Percentiles rank a stretch among this genome's conserved stretches.
Conservation (phyloP, 2,888 invertebrate species). For the Nemoura dubitans region DNA sequence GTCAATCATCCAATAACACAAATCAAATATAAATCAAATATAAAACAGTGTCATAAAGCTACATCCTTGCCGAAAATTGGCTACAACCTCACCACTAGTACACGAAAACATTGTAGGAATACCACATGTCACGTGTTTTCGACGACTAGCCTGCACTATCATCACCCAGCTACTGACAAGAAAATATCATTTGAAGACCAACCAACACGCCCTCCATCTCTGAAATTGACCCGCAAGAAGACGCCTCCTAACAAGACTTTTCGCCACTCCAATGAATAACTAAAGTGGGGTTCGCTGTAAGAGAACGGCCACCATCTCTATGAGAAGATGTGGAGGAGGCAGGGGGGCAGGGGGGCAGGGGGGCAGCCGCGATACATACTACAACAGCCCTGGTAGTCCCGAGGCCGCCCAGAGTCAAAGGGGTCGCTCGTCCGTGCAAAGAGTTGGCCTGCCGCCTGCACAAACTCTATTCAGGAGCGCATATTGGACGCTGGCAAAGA, state of each 20-base stretch:
- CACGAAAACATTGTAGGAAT: too few relatives aligned
- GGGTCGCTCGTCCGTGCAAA: not conserved
- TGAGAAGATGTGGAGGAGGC: not conserved
- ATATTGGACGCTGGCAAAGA: not conserved
- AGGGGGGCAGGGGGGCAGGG: not conserved
- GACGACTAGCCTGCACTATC: not conserved
- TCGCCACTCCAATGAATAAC: slow-evolving; percentile 30
- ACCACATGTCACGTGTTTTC: too few relatives aligned
- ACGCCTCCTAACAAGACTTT: not conserved
- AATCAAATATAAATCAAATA: too few relatives aligned
- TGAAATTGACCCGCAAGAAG: slow-evolving; percentile 15
- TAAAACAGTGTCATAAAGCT: too few relatives aligned
- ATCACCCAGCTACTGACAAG: not conserved
- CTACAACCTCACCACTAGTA: too few relatives aligned
- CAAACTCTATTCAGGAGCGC: not conserved
- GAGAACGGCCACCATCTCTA: not conserved
- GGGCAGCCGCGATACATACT: not conserved
- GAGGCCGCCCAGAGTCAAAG: not conserved
- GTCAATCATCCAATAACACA: too few relatives aligned
- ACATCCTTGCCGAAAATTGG: too few relatives aligned
- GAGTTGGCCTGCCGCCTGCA: not conserved
- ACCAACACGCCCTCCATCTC: not conserved
- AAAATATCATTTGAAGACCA: not conserved
- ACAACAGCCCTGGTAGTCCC: not conserved
- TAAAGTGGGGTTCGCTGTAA: slow-evolving; percentile 5